These are phyloP conservation scores for Siphamia tubifer DNA, from an alignment of 2,113 vertebrate genomes.

Conservation along the genomic window DNA sequence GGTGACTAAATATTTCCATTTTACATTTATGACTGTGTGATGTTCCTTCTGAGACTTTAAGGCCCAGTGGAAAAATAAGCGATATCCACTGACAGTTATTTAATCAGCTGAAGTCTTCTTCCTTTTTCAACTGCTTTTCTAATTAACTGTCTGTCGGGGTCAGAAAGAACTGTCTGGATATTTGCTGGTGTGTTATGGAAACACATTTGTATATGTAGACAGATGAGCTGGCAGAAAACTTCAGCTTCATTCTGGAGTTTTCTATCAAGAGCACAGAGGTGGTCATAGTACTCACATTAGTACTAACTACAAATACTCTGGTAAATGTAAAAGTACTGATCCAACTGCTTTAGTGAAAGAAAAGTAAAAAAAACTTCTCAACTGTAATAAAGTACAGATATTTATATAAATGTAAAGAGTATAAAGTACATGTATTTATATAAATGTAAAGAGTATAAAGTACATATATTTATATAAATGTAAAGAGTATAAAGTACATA, in stretches of 20 bases:
- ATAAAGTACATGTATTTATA: too few relatives aligned
- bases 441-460: too few relatives aligned
- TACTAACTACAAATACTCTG: too few relatives aligned
- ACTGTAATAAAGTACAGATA: too few relatives aligned
- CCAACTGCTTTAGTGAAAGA: too few relatives aligned
- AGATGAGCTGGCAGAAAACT: conserved; percentile 17
- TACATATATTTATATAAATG: too few relatives aligned
- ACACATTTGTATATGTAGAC: background rate
- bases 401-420: too few relatives aligned
- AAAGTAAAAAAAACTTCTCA: too few relatives aligned
- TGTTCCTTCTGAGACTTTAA: conserved; percentile 1
- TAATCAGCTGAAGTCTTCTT: conserved; percentile 12
- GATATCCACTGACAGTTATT: conserved; percentile 16
- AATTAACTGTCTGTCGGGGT: conserved; percentile 7
- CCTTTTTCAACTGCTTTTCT: conserved; percentile 19
- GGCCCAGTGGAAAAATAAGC: conserved; percentile 7
- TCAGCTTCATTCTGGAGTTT: background rate
- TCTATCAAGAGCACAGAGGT: too few relatives aligned
- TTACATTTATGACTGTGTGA: conserved; percentile 12
- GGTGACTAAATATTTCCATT: conserved; percentile 32
- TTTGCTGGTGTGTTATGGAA: conserved; percentile 10
- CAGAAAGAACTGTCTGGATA: background rate
- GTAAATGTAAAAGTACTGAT: too few relatives aligned
- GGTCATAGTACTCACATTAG: too few relatives aligned
- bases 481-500: too few relatives aligned